A percentile compares a stretch with the other conserved stretches of the same genome.
phyloP scores from a whole-genome alignment of 1,140 invertebrate species.

The Drosophila parvula region DNA sequence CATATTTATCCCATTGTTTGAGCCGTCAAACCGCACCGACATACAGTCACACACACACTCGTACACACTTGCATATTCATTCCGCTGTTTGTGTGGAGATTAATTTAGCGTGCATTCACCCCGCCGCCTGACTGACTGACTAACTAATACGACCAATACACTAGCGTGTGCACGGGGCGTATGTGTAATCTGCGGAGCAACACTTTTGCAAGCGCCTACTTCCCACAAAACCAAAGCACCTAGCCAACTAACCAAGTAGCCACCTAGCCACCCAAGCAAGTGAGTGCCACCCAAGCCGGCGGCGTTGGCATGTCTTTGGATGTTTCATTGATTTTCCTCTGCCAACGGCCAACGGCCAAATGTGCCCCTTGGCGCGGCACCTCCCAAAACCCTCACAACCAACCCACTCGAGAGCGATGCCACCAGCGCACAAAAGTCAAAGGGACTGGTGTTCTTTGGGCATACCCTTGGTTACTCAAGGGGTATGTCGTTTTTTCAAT shows the following conservation, averaged over 20 bases:
- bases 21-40: constrained; percentile 29
- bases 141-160: constrained; percentile 40
- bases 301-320: constrained; percentile 41
- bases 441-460: constrained; percentile 25
- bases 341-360: constrained; percentile 20
- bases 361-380: constrained; percentile 8
- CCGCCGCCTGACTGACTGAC: constrained; percentile 45
- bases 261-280: constrained; percentile 8
- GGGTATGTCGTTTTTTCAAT: constrained; percentile 4
- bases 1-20: constrained; percentile 42
- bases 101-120: constrained; percentile 77
- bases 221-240: constrained; percentile 36
- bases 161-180: constrained; percentile 47
- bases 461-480: constrained; percentile 19
- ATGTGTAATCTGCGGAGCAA: constrained; percentile 56
- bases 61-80: constrained; percentile 37
- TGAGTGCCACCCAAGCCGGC: constrained; percentile 16
- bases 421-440: constrained; percentile 20
- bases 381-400: constrained; percentile 9
- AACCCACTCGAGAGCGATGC: constrained; percentile 13
- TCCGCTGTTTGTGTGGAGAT: constrained; percentile 41
- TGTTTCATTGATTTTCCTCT: constrained; percentile 59
- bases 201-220: constrained; percentile 59
- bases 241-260: constrained; percentile 20
- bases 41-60: neutral